A percentile compares a stretch with the other conserved stretches of the same genome.
phyloP scores from a whole-genome alignment of 2,888 invertebrate species.

The Kuschelorhynchus macadamiae region DNA sequence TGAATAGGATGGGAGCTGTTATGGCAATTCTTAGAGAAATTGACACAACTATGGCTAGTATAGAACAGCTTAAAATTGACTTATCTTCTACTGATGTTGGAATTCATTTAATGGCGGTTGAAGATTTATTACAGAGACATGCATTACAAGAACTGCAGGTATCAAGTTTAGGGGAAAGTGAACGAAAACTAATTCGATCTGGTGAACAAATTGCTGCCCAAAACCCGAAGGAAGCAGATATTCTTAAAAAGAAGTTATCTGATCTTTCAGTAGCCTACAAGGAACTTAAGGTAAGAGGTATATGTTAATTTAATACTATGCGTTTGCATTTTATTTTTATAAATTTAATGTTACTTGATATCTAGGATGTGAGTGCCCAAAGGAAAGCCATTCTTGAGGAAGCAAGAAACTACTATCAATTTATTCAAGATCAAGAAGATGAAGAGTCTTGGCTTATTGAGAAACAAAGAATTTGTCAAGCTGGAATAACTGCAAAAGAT shows the following conservation, averaged over 20 bases:
- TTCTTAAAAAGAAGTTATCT: slow-evolving; percentile 80
- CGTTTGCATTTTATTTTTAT: slow-evolving; percentile 29
- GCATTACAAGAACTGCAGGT: slow-evolving; percentile 93
- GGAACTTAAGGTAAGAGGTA: slow-evolving; percentile 70
- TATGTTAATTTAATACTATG: background rate
- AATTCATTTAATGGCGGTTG: slow-evolving; percentile 93
- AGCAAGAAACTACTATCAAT: slow-evolving; percentile 93
- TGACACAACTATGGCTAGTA: slow-evolving; percentile 87
- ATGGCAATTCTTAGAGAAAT: slow-evolving; percentile 93
- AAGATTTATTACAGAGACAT: slow-evolving; percentile 95
- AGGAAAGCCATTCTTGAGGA: slow-evolving; percentile 90
- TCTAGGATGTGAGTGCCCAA: slow-evolving; percentile 80
- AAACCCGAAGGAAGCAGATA: slow-evolving; percentile 72
- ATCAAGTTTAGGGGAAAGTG: slow-evolving; percentile 88
- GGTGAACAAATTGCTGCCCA: slow-evolving; percentile 68
- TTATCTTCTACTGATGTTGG: slow-evolving; percentile 89
- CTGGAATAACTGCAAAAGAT: slow-evolving; percentile 92
- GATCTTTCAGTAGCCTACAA: slow-evolving; percentile 85
- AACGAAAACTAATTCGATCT: slow-evolving; percentile 80
- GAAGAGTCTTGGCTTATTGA: slow-evolving; percentile 98
- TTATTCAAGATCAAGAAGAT: slow-evolving; percentile 96
- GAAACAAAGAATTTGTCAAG: slow-evolving; percentile 92
- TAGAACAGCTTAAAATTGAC: slow-evolving; percentile 85
- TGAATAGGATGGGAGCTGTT: slow-evolving; percentile 85
- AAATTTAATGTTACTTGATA: slow-evolving; percentile 6